Evolutionary conservation across 2,113 vertebrate genomes (phyloP).

Genomic region (Nothocercus nigrocapillus): DNA sequence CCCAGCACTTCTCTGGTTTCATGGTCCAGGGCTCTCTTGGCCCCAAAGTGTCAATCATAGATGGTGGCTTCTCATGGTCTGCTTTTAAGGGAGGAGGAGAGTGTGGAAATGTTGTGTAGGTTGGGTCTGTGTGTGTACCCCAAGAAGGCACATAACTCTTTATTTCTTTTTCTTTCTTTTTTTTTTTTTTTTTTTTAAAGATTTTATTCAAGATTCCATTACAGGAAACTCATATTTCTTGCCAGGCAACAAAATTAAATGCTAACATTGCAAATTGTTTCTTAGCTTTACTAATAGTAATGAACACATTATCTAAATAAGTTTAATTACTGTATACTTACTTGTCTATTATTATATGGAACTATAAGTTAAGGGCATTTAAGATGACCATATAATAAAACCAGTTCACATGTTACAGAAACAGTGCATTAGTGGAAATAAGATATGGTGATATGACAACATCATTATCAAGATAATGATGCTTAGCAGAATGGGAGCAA

Average conservation of each 20-base stretch:
- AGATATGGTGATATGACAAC: neutral
- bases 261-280: neutral
- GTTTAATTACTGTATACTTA: neutral
- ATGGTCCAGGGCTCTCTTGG: neutral
- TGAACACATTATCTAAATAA: neutral
- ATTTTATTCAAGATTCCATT: neutral
- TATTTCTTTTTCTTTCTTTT: neutral
- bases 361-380: neutral
- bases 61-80: neutral
- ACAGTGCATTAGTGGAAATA: neutral
- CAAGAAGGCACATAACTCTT: neutral
- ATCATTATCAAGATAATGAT: neutral
- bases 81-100: neutral
- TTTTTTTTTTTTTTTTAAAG: no score
- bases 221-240: neutral
- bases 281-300: neutral
- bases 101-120: neutral
- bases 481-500: slow-evolving; percentile 8
- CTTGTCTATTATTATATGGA: neutral
- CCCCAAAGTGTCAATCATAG: neutral
- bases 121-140: neutral
- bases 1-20: neutral
- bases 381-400: neutral
- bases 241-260: neutral
- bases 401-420: neutral